Conservation (phyloP, 2,888 invertebrate genomes). For the Silvanus unidentatus region DNA sequence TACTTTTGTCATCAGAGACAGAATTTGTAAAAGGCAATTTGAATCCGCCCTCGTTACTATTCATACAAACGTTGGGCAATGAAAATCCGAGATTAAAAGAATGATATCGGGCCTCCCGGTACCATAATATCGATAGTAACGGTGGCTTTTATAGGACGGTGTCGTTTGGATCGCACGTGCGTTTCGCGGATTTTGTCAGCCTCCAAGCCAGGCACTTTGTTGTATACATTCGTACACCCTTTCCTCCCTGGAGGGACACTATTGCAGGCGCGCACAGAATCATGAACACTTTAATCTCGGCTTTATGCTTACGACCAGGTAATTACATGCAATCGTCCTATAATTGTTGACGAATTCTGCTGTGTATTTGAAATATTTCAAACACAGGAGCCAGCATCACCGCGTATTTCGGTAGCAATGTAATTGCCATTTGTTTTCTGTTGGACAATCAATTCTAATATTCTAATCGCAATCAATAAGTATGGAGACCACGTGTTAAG, state of each 20-base stretch:
- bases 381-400: no score
- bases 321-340: constrained; percentile 6
- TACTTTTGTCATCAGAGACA: no score
- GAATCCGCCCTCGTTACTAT: not conserved
- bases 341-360: constrained; percentile 5
- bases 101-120: not conserved
- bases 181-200: constrained; percentile 1
- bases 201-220: no score
- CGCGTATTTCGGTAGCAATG: no score
- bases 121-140: no score
- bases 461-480: no score
- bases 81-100: constrained; percentile 2
- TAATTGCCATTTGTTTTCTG: no score
- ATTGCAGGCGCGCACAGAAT: constrained; percentile 7
- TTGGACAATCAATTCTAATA: no score
- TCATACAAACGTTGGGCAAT: not conserved
- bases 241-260: constrained; percentile 3
- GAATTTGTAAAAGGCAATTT: no score
- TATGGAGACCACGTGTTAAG: no score
- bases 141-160: no score
- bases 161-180: constrained; percentile 9
- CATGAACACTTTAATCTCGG: constrained; percentile 9
- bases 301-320: constrained; percentile 6
- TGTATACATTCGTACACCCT: not conserved
- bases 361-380: no score